phyloP scores from a whole-genome alignment of 1,140 invertebrate species.

The Trichonephila inaurata region DNA sequence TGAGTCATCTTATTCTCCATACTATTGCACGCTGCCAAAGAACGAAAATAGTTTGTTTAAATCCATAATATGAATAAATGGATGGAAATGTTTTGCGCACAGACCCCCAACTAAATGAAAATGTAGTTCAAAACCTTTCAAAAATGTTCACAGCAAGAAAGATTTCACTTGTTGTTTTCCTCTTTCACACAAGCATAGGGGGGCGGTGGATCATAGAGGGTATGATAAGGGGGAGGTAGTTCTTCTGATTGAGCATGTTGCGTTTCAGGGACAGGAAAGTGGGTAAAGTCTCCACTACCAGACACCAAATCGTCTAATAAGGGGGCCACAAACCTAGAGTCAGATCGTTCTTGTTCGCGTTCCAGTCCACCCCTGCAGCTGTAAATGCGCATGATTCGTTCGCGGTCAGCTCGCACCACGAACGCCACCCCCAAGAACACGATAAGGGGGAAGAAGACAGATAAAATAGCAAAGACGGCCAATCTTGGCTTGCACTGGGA shows the following conservation, averaged over 20 bases:
- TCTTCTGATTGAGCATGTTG: background rate
- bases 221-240: slow-evolving; percentile 54
- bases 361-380: background rate
- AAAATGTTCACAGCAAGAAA: background rate
- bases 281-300: background rate
- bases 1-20: no score
- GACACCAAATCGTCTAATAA: background rate
- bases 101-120: background rate
- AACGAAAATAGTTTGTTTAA: no score
- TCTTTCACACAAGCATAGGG: slow-evolving; percentile 51
- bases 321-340: background rate
- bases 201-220: slow-evolving; percentile 58
- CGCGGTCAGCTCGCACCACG: slow-evolving; percentile 55
- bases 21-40: no score
- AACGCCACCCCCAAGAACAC: slow-evolving; percentile 59
- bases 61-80: no score
- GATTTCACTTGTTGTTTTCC: background rate
- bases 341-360: background rate
- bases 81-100: background rate
- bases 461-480: slow-evolving; percentile 63
- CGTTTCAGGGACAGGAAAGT: background rate
- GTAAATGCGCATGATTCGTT: slow-evolving; percentile 42
- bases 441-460: slow-evolving; percentile 64
- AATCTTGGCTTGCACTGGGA: slow-evolving; percentile 57
- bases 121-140: background rate